Evolutionary conservation across 2,113 vertebrate genomes (phyloP).

Genomic region (Anas platyrhynchos): DNA sequence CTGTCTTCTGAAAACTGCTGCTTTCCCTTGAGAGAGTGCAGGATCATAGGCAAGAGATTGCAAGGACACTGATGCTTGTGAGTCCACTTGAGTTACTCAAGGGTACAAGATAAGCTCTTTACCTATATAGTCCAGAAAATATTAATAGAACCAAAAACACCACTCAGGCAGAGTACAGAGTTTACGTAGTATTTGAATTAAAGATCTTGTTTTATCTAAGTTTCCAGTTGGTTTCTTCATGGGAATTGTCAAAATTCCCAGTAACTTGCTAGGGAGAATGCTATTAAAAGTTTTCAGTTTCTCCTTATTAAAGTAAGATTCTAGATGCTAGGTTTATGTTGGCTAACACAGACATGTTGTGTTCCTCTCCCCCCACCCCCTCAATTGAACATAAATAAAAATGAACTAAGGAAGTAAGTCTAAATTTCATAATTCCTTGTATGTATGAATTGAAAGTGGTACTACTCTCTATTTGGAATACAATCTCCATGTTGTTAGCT

Average conservation of each 20-base stretch:
- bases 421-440: background rate
- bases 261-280: slow-evolving; percentile 24
- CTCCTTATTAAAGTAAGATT: slow-evolving; percentile 47
- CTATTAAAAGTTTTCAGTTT: slow-evolving; percentile 59
- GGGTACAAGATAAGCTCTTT: background rate
- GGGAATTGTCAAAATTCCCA: slow-evolving; percentile 43
- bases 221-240: slow-evolving; percentile 46
- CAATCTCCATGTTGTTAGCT: background rate
- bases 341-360: background rate
- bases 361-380: too few species aligned
- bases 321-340: slow-evolving; percentile 7
- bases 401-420: background rate
- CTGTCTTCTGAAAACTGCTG: background rate
- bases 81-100: background rate
- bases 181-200: slow-evolving; percentile 1
- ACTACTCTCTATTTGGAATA: background rate
- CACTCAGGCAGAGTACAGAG: background rate
- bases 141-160: background rate
- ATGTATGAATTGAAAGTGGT: background rate
- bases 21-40: background rate
- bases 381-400: background rate
- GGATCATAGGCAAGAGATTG: background rate
- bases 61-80: background rate
- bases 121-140: background rate
- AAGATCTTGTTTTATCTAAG: slow-evolving; percentile 54